Percentiles rank a stretch among this genome's conserved stretches.
These are phyloP conservation scores for Noctua comes DNA, from an alignment of 2,888 invertebrate species.

Conservation along the genomic window DNA sequence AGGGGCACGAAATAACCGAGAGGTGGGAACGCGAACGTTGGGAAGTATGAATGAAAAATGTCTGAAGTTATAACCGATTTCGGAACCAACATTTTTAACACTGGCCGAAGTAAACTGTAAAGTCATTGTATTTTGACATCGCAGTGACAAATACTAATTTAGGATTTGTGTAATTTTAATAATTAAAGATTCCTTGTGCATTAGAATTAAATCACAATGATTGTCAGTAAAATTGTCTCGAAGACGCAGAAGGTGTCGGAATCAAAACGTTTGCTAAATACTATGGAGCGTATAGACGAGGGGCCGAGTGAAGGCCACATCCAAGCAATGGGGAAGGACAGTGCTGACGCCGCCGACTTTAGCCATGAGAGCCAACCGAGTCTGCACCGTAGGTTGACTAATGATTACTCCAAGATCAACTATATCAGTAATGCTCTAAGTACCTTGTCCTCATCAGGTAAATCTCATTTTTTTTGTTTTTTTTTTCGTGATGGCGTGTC, in stretches of 20 bases:
- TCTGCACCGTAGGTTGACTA: constrained; percentile 64
- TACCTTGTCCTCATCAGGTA: constrained; percentile 59
- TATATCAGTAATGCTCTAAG: constrained; percentile 70
- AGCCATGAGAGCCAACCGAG: constrained; percentile 39
- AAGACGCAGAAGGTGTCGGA: not conserved
- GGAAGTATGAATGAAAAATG: constrained; percentile 21
- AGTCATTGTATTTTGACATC: constrained; percentile 33
- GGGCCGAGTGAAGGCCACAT: not conserved
- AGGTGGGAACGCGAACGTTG: not conserved
- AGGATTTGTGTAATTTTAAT: not conserved
- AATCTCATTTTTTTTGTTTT: not conserved
- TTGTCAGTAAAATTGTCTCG: not conserved
- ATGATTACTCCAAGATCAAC: constrained; percentile 79
- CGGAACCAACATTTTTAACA: constrained; percentile 9
- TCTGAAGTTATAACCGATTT: constrained; percentile 13
- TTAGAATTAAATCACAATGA: constrained; percentile 39
- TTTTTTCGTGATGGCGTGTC: not conserved
- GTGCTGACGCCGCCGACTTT: not conserved
- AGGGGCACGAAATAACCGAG: constrained; percentile 23
- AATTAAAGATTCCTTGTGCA: not conserved
- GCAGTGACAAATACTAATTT: not conserved
- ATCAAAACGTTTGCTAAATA: not conserved
- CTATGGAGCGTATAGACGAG: constrained; percentile 17
- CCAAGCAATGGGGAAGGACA: not conserved
- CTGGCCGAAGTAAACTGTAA: constrained; percentile 20